These are phyloP conservation scores for Drosophila albomicans DNA, from an alignment of 1,140 invertebrate genomes.

Conservation along the genomic window DNA sequence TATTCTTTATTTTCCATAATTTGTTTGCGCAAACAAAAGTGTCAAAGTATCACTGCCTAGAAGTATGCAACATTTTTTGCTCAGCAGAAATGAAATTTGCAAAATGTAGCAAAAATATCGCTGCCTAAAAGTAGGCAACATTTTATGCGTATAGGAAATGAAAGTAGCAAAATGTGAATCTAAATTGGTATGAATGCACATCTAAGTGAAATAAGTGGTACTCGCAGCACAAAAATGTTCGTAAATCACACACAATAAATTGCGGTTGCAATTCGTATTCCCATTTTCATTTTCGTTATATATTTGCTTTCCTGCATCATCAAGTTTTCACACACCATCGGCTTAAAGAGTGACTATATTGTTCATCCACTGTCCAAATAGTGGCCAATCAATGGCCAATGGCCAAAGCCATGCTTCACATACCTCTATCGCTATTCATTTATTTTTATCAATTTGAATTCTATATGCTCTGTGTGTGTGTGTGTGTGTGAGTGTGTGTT, in stretches of 20 bases:
- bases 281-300: not conserved
- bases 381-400: conserved; percentile 19
- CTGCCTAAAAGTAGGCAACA: no score
- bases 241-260: conserved; percentile 39
- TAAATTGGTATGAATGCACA: conserved; percentile 1
- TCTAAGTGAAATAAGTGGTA: not conserved
- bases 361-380: not conserved
- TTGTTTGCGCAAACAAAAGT: conserved; percentile 19
- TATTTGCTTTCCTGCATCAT: conserved; percentile 4
- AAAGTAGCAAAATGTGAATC: not conserved
- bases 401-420: conserved; percentile 6
- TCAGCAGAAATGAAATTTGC: not conserved
- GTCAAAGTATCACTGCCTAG: conserved; percentile 10
- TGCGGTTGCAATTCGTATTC: conserved; percentile 29
- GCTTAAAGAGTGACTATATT: conserved; percentile 21
- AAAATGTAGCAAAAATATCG: no score
- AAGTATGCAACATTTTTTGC: conserved; percentile 39
- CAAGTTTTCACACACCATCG: conserved; percentile 44
- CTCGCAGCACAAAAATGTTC: conserved; percentile 19
- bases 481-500: conserved; percentile 4
- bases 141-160: no score
- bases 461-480: conserved; percentile 4
- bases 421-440: not conserved
- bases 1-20: conserved; percentile 11
- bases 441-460: conserved; percentile 23